Evolutionary conservation across 2,113 vertebrate genomes (phyloP).

Genomic region (Dolichotis patagonum): DNA sequence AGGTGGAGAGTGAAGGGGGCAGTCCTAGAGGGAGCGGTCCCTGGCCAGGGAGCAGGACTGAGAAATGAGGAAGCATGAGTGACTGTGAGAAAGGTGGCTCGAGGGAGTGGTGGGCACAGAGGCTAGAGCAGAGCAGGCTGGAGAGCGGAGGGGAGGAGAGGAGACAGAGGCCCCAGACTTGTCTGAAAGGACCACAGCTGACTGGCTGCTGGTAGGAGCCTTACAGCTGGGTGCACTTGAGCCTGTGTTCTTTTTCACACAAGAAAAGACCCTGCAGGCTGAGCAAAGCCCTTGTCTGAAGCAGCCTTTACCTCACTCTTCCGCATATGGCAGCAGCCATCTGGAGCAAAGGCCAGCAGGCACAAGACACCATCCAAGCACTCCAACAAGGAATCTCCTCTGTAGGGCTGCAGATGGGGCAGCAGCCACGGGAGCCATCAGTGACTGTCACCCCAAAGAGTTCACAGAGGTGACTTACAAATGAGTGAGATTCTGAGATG

Average conservation of each 20-base stretch:
- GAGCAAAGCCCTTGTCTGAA: not conserved
- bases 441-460: not conserved
- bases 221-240: fast-evolving
- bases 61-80: too few species aligned
- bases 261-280: not conserved
- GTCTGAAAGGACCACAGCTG: not conserved
- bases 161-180: not conserved
- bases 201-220: not conserved
- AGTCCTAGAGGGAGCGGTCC: too few species aligned
- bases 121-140: not conserved
- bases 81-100: not conserved
- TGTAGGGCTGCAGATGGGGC: not conserved
- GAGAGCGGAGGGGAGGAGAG: too few species aligned
- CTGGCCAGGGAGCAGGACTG: too few species aligned
- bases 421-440: not conserved
- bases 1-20: too few species aligned
- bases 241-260: not conserved
- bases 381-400: fast-evolving
- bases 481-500: fast-evolving
- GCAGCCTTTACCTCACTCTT: not conserved
- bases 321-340: fast-evolving
- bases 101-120: not conserved
- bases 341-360: too few species aligned
- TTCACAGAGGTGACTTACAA: fast-evolving
- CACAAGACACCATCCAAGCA: fast-evolving